phyloP scores from a whole-genome alignment of 2,888 invertebrate genomes.

The Gonocerus acuteangulatus region DNA sequence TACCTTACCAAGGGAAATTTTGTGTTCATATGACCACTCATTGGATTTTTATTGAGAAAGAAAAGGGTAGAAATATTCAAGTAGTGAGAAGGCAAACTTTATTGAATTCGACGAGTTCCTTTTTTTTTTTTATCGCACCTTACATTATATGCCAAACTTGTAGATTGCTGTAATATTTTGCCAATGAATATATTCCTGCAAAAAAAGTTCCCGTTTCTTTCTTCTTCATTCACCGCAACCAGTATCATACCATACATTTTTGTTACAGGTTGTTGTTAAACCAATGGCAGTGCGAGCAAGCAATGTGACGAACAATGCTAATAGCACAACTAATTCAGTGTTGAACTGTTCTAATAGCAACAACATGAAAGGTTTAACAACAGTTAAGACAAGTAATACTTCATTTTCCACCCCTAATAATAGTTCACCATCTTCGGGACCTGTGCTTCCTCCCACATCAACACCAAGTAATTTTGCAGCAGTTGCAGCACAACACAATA shows the following conservation, averaged over 20 bases:
- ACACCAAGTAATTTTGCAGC: constrained; percentile 55
- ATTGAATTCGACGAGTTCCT: no score
- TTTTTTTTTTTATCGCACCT: no score
- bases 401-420: constrained; percentile 45
- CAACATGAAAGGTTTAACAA: constrained; percentile 26
- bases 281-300: constrained; percentile 67
- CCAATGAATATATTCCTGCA: background rate
- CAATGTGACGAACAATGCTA: constrained; percentile 46
- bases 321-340: constrained; percentile 31
- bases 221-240: no score
- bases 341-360: constrained; percentile 30
- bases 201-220: no score
- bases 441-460: constrained; percentile 27
- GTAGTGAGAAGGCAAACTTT: no score
- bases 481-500: constrained; percentile 49
- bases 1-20: no score
- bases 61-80: no score
- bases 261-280: constrained; percentile 66
- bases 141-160: no score
- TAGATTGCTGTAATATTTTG: no score
- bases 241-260: no score
- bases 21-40: no score
- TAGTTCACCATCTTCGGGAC: constrained; percentile 44
- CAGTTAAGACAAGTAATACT: constrained; percentile 33
- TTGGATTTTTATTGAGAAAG: no score